These are phyloP conservation scores for Hemicrepidius hirtus DNA, from an alignment of 2,888 invertebrate species.

Conservation along the genomic window DNA sequence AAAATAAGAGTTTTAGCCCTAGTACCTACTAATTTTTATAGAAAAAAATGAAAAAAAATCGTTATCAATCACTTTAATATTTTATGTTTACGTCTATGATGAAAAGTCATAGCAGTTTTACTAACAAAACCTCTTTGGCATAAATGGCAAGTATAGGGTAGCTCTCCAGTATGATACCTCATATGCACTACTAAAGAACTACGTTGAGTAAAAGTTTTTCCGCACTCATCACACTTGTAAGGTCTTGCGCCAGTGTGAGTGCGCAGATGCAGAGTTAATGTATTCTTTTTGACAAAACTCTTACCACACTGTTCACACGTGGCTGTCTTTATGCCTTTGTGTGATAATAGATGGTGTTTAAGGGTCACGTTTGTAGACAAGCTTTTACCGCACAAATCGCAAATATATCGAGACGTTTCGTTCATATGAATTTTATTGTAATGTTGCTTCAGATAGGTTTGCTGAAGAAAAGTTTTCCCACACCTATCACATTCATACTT, in stretches of 20 bases:
- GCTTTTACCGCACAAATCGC: conserved; percentile 66
- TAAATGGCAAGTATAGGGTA: conserved; percentile 63
- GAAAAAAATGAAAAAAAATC: too few relatives aligned
- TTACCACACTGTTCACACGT: too few relatives aligned
- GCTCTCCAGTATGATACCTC: conserved; percentile 63
- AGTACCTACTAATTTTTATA: too few relatives aligned
- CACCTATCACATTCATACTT: too few relatives aligned
- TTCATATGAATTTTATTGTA: background rate
- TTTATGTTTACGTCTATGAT: too few relatives aligned
- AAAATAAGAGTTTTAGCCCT: too few relatives aligned
- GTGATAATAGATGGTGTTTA: too few relatives aligned
- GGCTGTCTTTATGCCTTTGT: too few relatives aligned
- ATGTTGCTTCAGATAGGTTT: conserved; percentile 8
- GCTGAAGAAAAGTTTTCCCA: background rate
- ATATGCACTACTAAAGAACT: conserved; percentile 39
- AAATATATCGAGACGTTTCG: conserved; percentile 55
- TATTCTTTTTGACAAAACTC: too few relatives aligned
- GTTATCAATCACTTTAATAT: too few relatives aligned
- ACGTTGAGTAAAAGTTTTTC: conserved; percentile 65
- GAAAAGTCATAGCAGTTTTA: too few relatives aligned
- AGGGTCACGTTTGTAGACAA: conserved; percentile 62
- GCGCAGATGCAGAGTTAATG: too few relatives aligned
- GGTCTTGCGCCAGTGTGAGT: conserved; percentile 69
- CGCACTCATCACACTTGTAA: conserved; percentile 64
- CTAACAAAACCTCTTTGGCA: conserved; percentile 62